phyloP scores from a whole-genome alignment of 2,797 vertebrate genomes.

The Pipistrellus nathusii region DNA sequence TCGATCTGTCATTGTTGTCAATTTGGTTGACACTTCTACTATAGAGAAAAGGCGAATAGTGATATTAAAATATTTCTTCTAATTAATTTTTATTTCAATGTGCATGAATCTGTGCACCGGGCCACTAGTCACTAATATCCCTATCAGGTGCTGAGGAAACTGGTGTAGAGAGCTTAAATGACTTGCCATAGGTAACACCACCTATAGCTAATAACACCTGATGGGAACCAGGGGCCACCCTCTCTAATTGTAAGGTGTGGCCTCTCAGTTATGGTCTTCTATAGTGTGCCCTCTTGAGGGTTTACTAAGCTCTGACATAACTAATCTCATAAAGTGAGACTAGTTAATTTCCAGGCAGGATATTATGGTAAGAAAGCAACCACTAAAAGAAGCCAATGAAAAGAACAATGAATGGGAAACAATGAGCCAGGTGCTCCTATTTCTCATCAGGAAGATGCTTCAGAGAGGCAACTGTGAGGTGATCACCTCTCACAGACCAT shows the following conservation, averaged over 20 bases:
- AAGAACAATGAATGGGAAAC: neutral
- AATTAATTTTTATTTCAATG: no score
- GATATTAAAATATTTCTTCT: no score
- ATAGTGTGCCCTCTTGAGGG: neutral
- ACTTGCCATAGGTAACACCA: neutral
- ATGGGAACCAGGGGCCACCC: neutral
- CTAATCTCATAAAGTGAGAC: neutral
- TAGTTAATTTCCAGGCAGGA: constrained; percentile 11
- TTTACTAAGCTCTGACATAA: neutral
- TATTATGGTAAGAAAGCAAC: neutral
- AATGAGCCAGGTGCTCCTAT: neutral
- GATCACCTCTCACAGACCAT: rapidly evolving
- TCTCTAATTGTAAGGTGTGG: neutral
- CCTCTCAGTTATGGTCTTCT: neutral
- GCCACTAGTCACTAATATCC: neutral
- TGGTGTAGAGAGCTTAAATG: neutral
- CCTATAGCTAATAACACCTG: neutral
- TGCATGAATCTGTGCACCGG: rapidly evolving
- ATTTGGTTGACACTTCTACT: no score
- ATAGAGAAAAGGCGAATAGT: no score
- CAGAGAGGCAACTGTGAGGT: neutral
- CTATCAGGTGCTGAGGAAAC: neutral
- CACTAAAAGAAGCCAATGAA: neutral
- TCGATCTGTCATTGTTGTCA: no score
- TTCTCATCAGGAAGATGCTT: neutral